Percentiles rank a stretch among this genome's conserved stretches.
Conservation (phyloP, 1,140 invertebrate genomes). For the Steinernema khuongi region DNA sequence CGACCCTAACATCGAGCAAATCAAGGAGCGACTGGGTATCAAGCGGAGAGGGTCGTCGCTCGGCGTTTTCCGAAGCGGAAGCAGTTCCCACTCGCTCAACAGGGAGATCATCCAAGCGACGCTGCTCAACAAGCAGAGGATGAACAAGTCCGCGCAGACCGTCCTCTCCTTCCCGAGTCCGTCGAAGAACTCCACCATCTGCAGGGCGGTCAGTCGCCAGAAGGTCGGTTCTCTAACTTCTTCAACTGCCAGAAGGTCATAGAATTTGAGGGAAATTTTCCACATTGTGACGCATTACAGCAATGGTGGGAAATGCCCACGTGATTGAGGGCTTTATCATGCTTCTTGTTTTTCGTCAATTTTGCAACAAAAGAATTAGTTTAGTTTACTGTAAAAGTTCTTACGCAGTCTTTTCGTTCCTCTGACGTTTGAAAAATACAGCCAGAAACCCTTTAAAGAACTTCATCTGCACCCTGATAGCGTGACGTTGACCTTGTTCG, state of each 20-base stretch:
- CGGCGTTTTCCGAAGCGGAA: slow-evolving; percentile 24
- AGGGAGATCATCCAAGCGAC: slow-evolving; percentile 27
- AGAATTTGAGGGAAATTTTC: too few relatives aligned
- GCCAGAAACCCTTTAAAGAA: too few relatives aligned
- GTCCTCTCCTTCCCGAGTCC: slow-evolving; percentile 45
- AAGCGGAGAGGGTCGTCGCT: slow-evolving; percentile 22
- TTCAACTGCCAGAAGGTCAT: neutral
- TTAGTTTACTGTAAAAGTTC: too few relatives aligned
- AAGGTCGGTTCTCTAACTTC: too few relatives aligned
- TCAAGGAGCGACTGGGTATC: slow-evolving; percentile 8
- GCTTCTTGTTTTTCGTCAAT: too few relatives aligned
- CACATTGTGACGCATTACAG: neutral
- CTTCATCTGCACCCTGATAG: too few relatives aligned
- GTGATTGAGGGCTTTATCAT: too few relatives aligned
- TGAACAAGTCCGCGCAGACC: slow-evolving; percentile 36
- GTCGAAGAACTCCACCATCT: slow-evolving; percentile 28
- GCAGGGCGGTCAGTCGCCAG: slow-evolving; percentile 21
- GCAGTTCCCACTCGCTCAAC: slow-evolving; percentile 39
- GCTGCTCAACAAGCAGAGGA: slow-evolving; percentile 28
- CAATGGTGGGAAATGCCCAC: too few relatives aligned
- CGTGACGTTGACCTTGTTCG: too few relatives aligned
- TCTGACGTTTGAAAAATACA: too few relatives aligned
- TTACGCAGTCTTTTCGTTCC: too few relatives aligned
- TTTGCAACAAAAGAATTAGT: too few relatives aligned
- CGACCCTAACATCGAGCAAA: slow-evolving; percentile 20